Percentiles rank a stretch among this genome's conserved stretches.
Evolutionary conservation across 1,140 invertebrate species (phyloP).

Genomic region (Notospermus geniculatus): DNA sequence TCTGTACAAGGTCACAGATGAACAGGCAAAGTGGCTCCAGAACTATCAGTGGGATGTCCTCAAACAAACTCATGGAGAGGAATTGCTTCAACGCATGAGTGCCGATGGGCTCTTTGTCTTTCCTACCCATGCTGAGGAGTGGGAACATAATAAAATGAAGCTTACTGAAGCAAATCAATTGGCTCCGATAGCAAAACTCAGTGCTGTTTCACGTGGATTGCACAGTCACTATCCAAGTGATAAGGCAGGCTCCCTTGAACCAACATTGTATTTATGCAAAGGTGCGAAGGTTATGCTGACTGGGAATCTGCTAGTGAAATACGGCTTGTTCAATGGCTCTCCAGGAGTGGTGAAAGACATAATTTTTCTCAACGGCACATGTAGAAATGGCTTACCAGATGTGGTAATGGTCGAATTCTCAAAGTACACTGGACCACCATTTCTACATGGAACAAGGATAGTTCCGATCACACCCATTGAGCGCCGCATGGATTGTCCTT

Average conservation of each 20-base stretch:
- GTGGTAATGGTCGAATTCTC: slow-evolving; percentile 5
- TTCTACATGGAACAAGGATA: neutral
- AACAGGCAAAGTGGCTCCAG: slow-evolving; percentile 4
- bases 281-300: slow-evolving; percentile 2
- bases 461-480: neutral
- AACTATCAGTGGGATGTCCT: neutral
- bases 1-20: neutral
- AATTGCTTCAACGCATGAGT: neutral
- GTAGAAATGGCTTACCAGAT: neutral
- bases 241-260: neutral
- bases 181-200: neutral
- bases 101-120: neutral
- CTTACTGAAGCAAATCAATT: neutral
- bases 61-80: neutral
- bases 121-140: neutral
- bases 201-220: neutral
- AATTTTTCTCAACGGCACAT: neutral
- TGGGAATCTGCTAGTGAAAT: neutral
- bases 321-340: slow-evolving; percentile 3
- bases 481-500: neutral
- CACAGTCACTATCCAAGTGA: neutral
- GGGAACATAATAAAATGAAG: neutral
- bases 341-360: neutral
- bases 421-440: slow-evolving; percentile 5
- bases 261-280: neutral